Evolutionary conservation across 2,888 invertebrate species (phyloP).

Genomic region (Eristalis arbustorum): DNA sequence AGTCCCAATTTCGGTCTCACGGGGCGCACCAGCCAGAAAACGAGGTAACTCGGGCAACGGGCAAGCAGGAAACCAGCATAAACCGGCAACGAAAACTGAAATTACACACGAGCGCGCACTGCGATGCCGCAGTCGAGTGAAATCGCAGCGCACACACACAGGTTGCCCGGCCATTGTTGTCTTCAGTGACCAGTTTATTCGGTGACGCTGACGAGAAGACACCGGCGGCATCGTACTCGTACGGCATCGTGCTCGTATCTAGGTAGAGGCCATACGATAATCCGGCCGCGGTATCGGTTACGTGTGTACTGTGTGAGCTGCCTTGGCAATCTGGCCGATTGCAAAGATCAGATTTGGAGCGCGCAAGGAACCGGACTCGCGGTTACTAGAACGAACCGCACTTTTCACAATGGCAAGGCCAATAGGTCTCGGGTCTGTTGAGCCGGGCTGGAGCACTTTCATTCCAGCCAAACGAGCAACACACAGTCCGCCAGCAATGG

Average conservation of each 20-base stretch:
- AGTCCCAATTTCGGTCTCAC: constrained; percentile 8
- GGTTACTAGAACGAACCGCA: constrained; percentile 15
- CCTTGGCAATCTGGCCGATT: constrained; percentile 6
- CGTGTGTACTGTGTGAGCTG: constrained; percentile 1
- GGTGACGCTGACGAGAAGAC: not conserved
- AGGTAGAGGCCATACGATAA: constrained; percentile 55
- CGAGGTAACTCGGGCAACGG: constrained; percentile 44
- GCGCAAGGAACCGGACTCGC: constrained; percentile 47
- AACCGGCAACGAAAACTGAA: constrained; percentile 14
- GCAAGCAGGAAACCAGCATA: constrained; percentile 36
- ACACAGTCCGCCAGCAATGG: constrained; percentile 8
- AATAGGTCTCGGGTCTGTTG: constrained; percentile 21
- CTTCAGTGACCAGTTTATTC: constrained; percentile 39
- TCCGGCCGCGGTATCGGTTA: constrained; percentile 46
- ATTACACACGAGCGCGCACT: constrained; percentile 17
- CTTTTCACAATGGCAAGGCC: constrained; percentile 30
- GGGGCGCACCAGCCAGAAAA: constrained; percentile 2
- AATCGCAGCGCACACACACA: constrained; percentile 48
- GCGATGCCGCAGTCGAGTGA: constrained; percentile 31
- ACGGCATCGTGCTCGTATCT: constrained; percentile 34
- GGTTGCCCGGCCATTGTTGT: constrained; percentile 27
- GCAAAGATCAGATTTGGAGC: constrained; percentile 42
- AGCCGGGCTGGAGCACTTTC: constrained; percentile 29
- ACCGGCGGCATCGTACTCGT: not conserved
- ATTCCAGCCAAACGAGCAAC: constrained; percentile 20